Evolutionary conservation across 1,140 invertebrate species (phyloP), one percentile per base, ranked within the genome.

Genomic region (Danaus melanippus): DNA sequence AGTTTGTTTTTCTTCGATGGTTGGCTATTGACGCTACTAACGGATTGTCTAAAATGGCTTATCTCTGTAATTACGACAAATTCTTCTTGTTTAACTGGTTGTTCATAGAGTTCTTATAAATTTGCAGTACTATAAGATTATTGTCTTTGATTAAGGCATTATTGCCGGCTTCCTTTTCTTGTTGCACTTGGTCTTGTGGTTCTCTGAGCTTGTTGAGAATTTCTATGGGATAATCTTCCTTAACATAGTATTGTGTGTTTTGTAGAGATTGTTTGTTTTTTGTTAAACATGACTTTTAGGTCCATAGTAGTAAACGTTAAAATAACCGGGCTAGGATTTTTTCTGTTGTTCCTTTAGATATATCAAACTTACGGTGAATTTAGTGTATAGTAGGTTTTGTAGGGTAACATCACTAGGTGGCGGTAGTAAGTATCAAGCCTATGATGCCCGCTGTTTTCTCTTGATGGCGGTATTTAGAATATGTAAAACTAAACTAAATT

Each of bases 151-250:
- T 52, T 9, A 57, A 48, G 12, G 54, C 64, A 9, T 10, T 54
- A 40, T 60, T 56, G 1, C 60, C 60, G 6, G 42, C 11, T 8
- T 62, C 48, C 47, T 40, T 62, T 52, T 66, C 63, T 41, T 50
- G 64, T 9, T 53, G 12, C 12, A 64, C 9, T 58, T 65, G 54
- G 10, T 8, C 11, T 56, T 65, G 57, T 17, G 60, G 48, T 21
- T 68, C 63, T 51, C 56, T 69, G 10, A 64, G 50, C 42, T 66
- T 66, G 1, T 47, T 53, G 12, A 69, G 52, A 8, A 72, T 58
- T 46, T 72, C 54, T 0, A 47, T 12, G 7, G 70, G 64, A 17
- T 61, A 72, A 39, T 72, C 67, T 58, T 69, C 64, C 53, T 69
- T 72, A 44, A 72, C 43, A 11, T 72, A 72, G 17, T 60, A 66